These are phyloP conservation scores for Aricia agestis DNA, from an alignment of 1,140 invertebrate genomes.

Conservation along the genomic window DNA sequence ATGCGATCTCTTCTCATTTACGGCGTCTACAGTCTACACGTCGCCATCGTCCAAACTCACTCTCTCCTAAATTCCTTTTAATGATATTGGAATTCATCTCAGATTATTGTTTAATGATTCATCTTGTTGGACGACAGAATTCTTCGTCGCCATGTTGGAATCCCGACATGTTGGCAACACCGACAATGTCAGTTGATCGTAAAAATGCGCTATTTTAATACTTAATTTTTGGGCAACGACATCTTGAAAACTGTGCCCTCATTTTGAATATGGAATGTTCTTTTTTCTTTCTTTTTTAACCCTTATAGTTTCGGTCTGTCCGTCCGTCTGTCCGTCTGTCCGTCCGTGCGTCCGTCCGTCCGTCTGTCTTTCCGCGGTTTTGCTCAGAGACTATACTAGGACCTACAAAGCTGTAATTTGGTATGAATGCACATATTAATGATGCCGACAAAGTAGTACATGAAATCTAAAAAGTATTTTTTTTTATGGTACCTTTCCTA, in stretches of 20 bases:
- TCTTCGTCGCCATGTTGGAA: slow-evolving; percentile 13
- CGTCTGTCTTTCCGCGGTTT: too few relatives aligned
- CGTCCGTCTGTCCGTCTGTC: too few relatives aligned
- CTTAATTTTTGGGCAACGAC: not conserved
- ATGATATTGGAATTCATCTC: not conserved
- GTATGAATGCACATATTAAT: too few relatives aligned
- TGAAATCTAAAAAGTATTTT: too few relatives aligned
- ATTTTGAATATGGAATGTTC: not conserved
- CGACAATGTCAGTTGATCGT: slow-evolving; percentile 18
- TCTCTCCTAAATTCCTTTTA: not conserved
- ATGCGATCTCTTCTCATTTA: too few relatives aligned
- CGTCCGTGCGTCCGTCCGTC: too few relatives aligned
- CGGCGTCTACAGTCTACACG: not conserved
- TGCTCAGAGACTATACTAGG: too few relatives aligned
- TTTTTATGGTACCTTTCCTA: too few relatives aligned
- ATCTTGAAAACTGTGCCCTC: not conserved
- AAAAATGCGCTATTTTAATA: slow-evolving; percentile 14
- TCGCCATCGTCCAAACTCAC: not conserved
- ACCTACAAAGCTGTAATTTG: too few relatives aligned
- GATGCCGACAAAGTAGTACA: too few relatives aligned
- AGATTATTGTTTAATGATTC: slow-evolving; percentile 14
- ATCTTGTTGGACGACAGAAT: slow-evolving; percentile 6
- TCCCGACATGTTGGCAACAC: slow-evolving; percentile 33
- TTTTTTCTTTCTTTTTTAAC: too few relatives aligned
- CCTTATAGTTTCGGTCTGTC: too few relatives aligned